Conservation (phyloP, 2,797 vertebrate species). For the Esox masquinongy region DNA sequence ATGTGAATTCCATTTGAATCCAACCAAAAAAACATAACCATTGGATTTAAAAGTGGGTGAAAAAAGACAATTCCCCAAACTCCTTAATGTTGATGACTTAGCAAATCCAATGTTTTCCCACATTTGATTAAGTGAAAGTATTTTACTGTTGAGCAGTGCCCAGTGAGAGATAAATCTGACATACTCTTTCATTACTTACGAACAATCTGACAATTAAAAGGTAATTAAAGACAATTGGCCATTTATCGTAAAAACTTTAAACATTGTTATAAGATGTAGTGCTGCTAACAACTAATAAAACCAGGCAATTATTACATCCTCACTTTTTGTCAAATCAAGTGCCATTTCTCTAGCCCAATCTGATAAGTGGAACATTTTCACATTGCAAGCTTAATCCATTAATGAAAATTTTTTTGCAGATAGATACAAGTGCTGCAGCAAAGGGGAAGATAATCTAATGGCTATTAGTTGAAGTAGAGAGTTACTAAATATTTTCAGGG, state of each 20-base stretch:
- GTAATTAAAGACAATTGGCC: conserved; percentile 22
- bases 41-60: not conserved
- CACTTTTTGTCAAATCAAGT: conserved; percentile 63
- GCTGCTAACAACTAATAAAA: conserved; percentile 45
- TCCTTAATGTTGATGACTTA: not conserved
- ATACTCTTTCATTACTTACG: conserved; percentile 24
- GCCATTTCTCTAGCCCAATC: conserved; percentile 72
- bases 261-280: conserved; percentile 71
- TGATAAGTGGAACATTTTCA: conserved; percentile 55
- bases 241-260: conserved; percentile 42
- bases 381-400: conserved; percentile 86
- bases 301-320: conserved; percentile 48
- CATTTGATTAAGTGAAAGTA: not conserved
- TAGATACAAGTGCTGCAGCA: conserved; percentile 50
- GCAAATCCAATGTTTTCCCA: not conserved
- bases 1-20: not conserved
- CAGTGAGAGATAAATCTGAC: conserved; percentile 5
- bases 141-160: not conserved
- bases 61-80: not conserved
- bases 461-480: not conserved
- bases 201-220: conserved; percentile 24
- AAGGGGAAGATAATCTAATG: not conserved
- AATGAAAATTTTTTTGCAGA: conserved; percentile 24
- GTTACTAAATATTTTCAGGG: not conserved
- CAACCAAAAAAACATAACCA: not conserved